These are phyloP conservation scores for Reticulitermes speratus DNA, from an alignment of 1,140 invertebrate species.

Conservation along the genomic window DNA sequence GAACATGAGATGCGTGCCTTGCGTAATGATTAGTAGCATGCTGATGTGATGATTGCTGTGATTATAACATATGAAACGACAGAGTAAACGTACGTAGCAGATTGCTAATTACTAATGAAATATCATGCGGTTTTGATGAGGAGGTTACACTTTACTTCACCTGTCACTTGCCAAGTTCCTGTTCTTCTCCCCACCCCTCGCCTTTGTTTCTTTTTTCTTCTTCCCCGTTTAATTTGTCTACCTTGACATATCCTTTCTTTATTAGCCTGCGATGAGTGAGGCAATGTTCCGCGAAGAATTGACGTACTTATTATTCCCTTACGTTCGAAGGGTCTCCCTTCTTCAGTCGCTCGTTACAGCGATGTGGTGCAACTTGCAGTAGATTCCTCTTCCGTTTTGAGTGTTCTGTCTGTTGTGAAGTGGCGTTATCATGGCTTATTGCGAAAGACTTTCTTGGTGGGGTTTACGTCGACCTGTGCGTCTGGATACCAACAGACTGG, in stretches of 20 bases:
- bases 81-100: not conserved
- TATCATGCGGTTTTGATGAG: not conserved
- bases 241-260: conserved; percentile 22
- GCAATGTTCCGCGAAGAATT: not conserved
- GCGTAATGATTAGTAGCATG: not conserved
- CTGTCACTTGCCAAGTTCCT: conserved; percentile 16
- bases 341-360: not conserved
- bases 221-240: conserved; percentile 10
- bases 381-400: too few relatives aligned
- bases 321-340: not conserved
- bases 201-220: not conserved
- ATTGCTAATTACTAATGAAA: not conserved
- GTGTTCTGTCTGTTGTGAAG: too few relatives aligned
- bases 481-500: too few relatives aligned
- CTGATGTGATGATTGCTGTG: not conserved
- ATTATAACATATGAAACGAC: not conserved
- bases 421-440: too few relatives aligned
- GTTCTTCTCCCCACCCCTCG: not conserved
- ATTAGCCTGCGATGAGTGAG: conserved; percentile 17
- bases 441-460: too few relatives aligned
- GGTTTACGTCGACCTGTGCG: too few relatives aligned
- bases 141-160: not conserved
- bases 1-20: not conserved
- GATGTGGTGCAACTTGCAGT: too few relatives aligned
- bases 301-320: not conserved